Evolutionary conservation across 2,797 vertebrate genomes (phyloP).

Genomic region (Peromyscus eremicus): DNA sequence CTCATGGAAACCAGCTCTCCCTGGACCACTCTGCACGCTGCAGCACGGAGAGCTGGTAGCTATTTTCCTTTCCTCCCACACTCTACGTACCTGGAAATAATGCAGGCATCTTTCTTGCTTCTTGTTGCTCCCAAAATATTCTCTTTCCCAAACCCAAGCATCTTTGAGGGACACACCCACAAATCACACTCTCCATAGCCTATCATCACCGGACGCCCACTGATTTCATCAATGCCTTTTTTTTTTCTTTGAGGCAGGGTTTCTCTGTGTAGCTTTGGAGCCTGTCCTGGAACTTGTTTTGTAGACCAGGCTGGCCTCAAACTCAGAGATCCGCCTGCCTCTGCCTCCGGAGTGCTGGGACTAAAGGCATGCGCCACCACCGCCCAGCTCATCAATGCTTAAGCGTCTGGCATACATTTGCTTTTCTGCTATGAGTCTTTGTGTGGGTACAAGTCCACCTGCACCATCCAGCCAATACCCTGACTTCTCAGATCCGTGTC

Average conservation of each 20-base stretch:
- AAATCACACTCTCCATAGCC: background rate
- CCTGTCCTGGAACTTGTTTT: no score
- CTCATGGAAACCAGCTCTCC: background rate
- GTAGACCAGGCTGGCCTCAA: no score
- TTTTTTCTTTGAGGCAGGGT: no score
- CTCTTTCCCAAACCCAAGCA: background rate
- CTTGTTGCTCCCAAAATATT: background rate
- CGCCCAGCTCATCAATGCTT: background rate
- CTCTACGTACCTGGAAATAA: background rate
- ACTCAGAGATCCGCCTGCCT: no score
- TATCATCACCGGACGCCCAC: background rate
- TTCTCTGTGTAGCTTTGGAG: no score
- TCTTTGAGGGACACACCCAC: slow-evolving; percentile 9
- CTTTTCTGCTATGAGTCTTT: background rate
- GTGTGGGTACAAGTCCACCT: background rate
- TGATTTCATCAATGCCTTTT: background rate
- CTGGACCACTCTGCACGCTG: background rate
- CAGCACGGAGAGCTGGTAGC: background rate
- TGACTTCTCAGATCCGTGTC: background rate
- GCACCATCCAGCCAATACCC: background rate
- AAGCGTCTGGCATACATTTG: background rate
- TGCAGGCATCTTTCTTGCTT: background rate
- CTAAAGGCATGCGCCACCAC: no score
- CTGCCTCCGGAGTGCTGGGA: no score
- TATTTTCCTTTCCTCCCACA: background rate